These are phyloP conservation scores for Bos javanicus DNA, from an alignment of 2,113 vertebrate species.

Conservation along the genomic window DNA sequence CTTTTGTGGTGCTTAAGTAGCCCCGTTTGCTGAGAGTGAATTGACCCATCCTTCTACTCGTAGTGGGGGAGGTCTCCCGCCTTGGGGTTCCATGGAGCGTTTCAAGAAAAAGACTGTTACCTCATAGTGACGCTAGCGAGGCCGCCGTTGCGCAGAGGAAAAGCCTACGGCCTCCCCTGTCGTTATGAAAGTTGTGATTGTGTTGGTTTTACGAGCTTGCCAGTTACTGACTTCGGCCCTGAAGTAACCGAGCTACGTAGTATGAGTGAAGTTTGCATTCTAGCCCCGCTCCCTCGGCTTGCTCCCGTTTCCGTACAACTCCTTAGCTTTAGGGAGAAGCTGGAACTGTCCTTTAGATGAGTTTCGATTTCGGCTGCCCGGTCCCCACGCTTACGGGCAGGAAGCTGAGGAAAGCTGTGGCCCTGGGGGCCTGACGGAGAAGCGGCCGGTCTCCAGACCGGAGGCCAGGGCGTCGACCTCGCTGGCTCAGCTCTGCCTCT, in stretches of 20 bases:
- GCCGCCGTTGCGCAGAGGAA: not conserved
- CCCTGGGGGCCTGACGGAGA: not conserved
- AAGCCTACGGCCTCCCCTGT: not conserved
- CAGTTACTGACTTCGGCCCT: not conserved
- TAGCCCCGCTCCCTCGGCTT: not conserved
- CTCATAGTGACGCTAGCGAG: not conserved
- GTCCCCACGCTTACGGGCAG: not conserved
- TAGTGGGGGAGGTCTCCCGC: not conserved
- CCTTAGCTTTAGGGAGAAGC: not conserved
- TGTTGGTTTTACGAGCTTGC: not conserved
- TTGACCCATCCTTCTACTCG: constrained; percentile 13
- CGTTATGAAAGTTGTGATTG: not conserved
- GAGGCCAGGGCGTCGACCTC: not conserved
- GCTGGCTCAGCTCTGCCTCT: not conserved
- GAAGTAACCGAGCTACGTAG: not conserved
- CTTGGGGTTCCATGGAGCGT: not conserved
- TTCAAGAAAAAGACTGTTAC: not conserved
- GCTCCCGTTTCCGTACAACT: fast-evolving
- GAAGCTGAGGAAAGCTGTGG: not conserved
- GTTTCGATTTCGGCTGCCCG: not conserved
- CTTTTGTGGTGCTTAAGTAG: constrained; percentile 56
- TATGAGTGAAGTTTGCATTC: not conserved
- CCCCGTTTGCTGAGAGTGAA: not conserved
- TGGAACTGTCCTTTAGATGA: not conserved
- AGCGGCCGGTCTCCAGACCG: not conserved